phyloP scores from a whole-genome alignment of 1,140 invertebrate species.

The Thrips palmi region DNA sequence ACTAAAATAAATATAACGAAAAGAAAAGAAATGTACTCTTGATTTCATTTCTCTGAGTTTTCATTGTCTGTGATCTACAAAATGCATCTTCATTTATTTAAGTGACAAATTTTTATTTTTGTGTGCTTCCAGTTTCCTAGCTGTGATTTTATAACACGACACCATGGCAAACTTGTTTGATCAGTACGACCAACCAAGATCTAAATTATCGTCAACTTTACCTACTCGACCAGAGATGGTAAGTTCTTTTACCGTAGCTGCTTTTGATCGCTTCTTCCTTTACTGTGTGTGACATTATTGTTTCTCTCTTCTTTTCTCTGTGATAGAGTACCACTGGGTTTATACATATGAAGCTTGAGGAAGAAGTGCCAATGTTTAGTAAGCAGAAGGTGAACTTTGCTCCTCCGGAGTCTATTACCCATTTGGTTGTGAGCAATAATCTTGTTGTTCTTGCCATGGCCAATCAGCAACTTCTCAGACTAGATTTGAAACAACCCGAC shows the following conservation, averaged over 20 bases:
- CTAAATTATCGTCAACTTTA: slow-evolving; percentile 11
- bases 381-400: slow-evolving; percentile 61
- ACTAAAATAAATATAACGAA: too few species aligned
- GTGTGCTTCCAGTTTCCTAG: too few species aligned
- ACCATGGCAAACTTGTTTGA: slow-evolving; percentile 55
- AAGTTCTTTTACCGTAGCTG: slow-evolving; percentile 15
- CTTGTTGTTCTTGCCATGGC: slow-evolving; percentile 67
- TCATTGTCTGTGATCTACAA: too few species aligned
- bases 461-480: slow-evolving; percentile 59
- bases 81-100: too few species aligned
- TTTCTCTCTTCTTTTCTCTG: slow-evolving; percentile 9
- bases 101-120: too few species aligned
- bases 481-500: slow-evolving; percentile 63
- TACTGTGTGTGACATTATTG: slow-evolving; percentile 10
- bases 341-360: slow-evolving; percentile 45
- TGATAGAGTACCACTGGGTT: slow-evolving; percentile 36
- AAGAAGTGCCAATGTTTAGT: slow-evolving; percentile 56
- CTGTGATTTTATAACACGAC: too few species aligned
- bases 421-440: slow-evolving; percentile 65
- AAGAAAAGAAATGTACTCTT: too few species aligned
- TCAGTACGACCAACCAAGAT: slow-evolving; percentile 45
- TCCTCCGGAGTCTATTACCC: slow-evolving; percentile 55
- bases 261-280: slow-evolving; percentile 9
- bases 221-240: slow-evolving; percentile 27
- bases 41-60: too few species aligned